Evolutionary conservation across 2,797 vertebrate genomes (phyloP), one percentile per base, ranked within the genome.

Genomic region (Sebastes flavidus): DNA sequence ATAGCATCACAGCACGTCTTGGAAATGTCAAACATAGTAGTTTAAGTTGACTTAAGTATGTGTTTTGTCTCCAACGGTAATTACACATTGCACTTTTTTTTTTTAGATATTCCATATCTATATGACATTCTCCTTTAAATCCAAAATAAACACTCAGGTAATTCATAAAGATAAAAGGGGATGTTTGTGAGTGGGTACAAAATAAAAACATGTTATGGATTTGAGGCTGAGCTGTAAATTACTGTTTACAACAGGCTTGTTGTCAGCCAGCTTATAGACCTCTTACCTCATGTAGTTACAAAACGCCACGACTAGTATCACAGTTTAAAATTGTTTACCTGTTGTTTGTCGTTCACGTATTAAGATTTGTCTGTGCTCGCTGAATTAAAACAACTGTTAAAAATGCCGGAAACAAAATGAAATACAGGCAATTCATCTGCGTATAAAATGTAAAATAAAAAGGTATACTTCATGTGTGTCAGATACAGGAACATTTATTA

Each of bases 201-300:
- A 91, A 93, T 88, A 90, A 93, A 92, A 93, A 91, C 92, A 93
- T 89, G 93, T 94, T 93, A 73, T 92, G 92, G 89, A 92, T 93
- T 92, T 91, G 56, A 89, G 58, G 65, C 58, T 83, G 77, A 92
- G 88, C 90, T 89, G 83, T 63, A 94, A 95, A 95, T 95, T 79
- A 94, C 84, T 94, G 92, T 95, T 96, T 95, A 91, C 82, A 69
- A 27, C 77, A 71, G 65, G 71, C 46, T 86, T 83, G 83, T 88
- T 91, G 77, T 88, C 81, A 79, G 79, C 65, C 84, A 73, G 85
- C 89, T 94, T 80, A 82, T 86, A 77, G 78, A 77, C 65, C 49
- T 92, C 77, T 92, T 88, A 92, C 91, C 81, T 93, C 91, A 92
- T 80, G 77, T 75, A 83, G 80, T 90, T 88, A 88, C 68, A 83